Evolutionary conservation across 30 jellyfish, hydroid and myxozoan species (phyloP).

Genomic region (Chrysaora quinquecirrha): DNA sequence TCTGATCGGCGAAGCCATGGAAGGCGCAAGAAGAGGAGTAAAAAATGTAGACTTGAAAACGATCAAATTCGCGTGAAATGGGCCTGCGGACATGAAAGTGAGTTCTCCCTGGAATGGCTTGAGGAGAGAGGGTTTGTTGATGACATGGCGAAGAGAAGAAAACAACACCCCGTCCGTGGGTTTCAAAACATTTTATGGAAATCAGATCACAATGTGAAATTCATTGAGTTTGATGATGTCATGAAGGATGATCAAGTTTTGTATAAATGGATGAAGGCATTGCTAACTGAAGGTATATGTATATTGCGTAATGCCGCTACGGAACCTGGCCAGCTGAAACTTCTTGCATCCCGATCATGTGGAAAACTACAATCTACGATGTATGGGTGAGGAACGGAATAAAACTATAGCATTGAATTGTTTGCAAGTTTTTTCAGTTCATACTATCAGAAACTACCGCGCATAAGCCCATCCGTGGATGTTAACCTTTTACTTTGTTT

Average conservation of each 20-base stretch:
- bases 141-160: neutral
- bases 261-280: constrained; percentile 34
- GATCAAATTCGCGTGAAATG: constrained; percentile 18
- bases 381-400: constrained; percentile 83
- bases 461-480: too few species aligned
- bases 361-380: constrained; percentile 32
- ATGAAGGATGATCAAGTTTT: constrained; percentile 2
- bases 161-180: constrained; percentile 5
- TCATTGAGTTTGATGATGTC: constrained; percentile 9
- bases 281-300: constrained; percentile 44
- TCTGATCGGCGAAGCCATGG: constrained; percentile 44
- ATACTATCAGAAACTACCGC: too few species aligned
- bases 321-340: constrained; percentile 43
- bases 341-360: constrained; percentile 11
- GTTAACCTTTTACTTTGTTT: too few species aligned
- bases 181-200: constrained; percentile 19
- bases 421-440: too few species aligned
- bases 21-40: constrained; percentile 20
- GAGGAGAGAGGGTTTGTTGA: constrained; percentile 9
- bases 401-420: too few species aligned
- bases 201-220: constrained; percentile 25
- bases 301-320: constrained; percentile 24
- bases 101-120: constrained; percentile 29
- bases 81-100: constrained; percentile 51
- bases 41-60: neutral